These are phyloP conservation scores for Physocephala rufipes DNA, from an alignment of 2,888 invertebrate genomes.

Conservation along the genomic window DNA sequence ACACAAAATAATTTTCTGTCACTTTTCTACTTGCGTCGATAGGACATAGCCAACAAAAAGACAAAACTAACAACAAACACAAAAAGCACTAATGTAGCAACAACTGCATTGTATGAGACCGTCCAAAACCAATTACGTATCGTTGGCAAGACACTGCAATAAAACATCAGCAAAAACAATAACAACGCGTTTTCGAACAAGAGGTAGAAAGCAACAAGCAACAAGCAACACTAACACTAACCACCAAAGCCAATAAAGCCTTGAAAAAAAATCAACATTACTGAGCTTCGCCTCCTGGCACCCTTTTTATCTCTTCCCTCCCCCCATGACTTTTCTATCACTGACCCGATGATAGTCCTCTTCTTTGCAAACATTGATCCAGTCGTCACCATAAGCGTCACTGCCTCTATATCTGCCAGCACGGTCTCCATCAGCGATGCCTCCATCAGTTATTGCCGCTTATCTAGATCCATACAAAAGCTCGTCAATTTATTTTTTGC, in stretches of 20 bases:
- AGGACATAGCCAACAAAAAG: too few relatives aligned
- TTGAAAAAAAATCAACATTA: neutral
- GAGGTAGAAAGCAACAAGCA: neutral
- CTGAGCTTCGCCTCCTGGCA: constrained; percentile 12
- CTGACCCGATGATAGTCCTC: too few relatives aligned
- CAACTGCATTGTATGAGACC: neutral
- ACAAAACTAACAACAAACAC: neutral
- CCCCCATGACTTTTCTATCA: too few relatives aligned
- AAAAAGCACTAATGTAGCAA: neutral
- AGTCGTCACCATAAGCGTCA: too few relatives aligned
- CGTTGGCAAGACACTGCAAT: constrained; percentile 1
- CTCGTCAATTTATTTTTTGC: constrained; percentile 58
- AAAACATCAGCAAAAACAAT: constrained; percentile 20
- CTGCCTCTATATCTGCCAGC: constrained; percentile 5
- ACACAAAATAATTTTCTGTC: too few relatives aligned
- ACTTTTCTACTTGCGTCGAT: too few relatives aligned
- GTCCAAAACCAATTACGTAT: constrained; percentile 15
- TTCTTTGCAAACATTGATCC: too few relatives aligned
- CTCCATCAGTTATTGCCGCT: constrained; percentile 35
- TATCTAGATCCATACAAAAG: constrained; percentile 60
- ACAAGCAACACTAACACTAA: neutral
- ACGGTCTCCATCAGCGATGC: constrained; percentile 8
- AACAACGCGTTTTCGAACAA: constrained; percentile 1
- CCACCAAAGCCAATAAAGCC: neutral
- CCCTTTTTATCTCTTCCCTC: too few relatives aligned